These are phyloP conservation scores for Ceyx margarethae DNA, from an alignment of 2,113 vertebrate species.

Conservation along the genomic window DNA sequence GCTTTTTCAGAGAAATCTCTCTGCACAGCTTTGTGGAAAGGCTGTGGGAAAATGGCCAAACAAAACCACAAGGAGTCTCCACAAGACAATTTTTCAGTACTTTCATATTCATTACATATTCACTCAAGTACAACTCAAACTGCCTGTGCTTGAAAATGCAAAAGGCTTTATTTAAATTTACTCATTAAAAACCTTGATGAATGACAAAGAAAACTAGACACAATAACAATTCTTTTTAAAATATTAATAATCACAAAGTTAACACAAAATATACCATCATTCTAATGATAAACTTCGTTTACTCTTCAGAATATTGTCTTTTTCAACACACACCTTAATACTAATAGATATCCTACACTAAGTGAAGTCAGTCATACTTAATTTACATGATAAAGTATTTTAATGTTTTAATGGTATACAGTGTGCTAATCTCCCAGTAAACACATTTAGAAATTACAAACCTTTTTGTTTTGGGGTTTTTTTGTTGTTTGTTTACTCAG, in stretches of 20 bases:
- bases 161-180: constrained; percentile 20
- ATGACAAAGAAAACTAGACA: constrained; percentile 2
- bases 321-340: neutral
- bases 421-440: neutral
- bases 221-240: neutral
- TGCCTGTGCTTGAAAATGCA: neutral
- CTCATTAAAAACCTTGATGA: constrained; percentile 10
- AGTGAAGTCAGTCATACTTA: neutral
- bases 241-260: neutral
- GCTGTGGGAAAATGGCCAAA: neutral
- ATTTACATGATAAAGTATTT: neutral
- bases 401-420: neutral
- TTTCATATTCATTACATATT: neutral
- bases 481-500: neutral
- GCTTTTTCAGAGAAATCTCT: neutral
- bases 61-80: constrained; percentile 62
- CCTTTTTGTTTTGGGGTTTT: neutral
- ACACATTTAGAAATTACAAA: neutral
- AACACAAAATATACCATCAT: neutral
- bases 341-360: neutral
- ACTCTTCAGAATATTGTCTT: neutral
- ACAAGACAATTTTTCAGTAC: constrained; percentile 37
- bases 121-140: constrained; percentile 9
- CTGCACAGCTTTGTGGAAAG: neutral
- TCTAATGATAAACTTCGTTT: neutral